Percentiles rank a stretch among this genome's conserved stretches.
Evolutionary conservation across 1,140 invertebrate species (phyloP).

Genomic region (Drosophila ironensis): DNA sequence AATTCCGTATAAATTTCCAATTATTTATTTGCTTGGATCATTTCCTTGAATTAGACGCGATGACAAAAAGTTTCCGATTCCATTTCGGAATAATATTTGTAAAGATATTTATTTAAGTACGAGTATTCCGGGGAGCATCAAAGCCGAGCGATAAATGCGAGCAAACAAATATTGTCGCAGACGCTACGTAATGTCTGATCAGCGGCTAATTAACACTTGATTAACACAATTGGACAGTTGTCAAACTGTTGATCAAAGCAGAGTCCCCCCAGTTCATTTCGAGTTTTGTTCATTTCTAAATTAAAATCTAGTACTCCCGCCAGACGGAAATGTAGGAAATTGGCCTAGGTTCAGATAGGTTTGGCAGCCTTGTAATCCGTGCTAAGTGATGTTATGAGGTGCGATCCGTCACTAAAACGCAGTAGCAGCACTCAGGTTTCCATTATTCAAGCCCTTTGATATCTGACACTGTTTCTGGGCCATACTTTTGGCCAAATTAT

Average conservation of each 20-base stretch:
- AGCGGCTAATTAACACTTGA: constrained; percentile 58
- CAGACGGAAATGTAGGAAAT: neutral
- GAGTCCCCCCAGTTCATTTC: neutral
- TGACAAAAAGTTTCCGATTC: constrained; percentile 48
- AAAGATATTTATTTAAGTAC: constrained; percentile 27
- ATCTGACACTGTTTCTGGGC: neutral
- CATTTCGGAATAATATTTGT: constrained; percentile 41
- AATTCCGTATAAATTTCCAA: neutral
- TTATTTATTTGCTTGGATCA: constrained; percentile 32
- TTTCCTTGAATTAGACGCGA: constrained; percentile 28
- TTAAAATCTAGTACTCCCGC: too few species aligned
- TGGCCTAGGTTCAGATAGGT: constrained; percentile 6
- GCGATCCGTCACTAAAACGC: neutral
- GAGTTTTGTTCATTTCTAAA: too few species aligned
- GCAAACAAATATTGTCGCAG: constrained; percentile 57
- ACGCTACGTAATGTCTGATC: constrained; percentile 58
- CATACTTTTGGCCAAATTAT: constrained; percentile 14
- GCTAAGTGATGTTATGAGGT: constrained; percentile 1
- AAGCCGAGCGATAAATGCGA: constrained; percentile 18
- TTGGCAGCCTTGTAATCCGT: neutral
- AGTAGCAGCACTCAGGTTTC: neutral
- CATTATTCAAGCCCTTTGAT: neutral
- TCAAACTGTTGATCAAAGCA: constrained; percentile 6
- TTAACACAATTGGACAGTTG: constrained; percentile 37
- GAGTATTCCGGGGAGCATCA: constrained; percentile 16